Evolutionary conservation across 2,113 vertebrate genomes (phyloP).

Genomic region (Muntiacus muntjak): DNA sequence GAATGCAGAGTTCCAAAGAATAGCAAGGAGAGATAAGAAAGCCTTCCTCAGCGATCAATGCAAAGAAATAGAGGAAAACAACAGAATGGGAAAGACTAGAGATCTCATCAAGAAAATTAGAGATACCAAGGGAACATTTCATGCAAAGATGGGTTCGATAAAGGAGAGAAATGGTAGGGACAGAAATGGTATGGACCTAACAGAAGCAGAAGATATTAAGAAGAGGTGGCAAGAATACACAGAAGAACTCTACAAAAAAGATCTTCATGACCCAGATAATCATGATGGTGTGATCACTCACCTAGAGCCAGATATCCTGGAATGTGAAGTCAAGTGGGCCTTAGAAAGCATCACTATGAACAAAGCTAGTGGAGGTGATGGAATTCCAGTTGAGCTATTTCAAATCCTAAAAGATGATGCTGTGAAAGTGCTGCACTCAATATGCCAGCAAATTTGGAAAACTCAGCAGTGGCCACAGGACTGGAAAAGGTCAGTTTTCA

Average conservation of each 20-base stretch:
- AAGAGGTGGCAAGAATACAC: not conserved
- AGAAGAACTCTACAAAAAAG: not conserved
- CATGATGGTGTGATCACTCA: not conserved
- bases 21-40: not conserved
- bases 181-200: not conserved
- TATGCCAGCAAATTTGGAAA: not conserved
- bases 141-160: not conserved
- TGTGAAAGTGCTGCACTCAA: not conserved
- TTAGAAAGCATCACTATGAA: not conserved
- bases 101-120: not conserved
- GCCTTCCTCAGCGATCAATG: not conserved
- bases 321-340: not conserved
- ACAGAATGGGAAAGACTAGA: not conserved
- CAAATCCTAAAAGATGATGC: not conserved
- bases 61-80: not conserved
- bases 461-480: not conserved
- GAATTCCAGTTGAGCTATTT: not conserved
- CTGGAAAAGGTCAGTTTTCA: not conserved
- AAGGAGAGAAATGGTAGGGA: not conserved
- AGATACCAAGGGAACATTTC: not conserved
- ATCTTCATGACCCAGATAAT: not conserved
- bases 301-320: not conserved
- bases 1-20: not conserved
- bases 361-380: not conserved
- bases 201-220: not conserved